Percentiles rank a stretch among this genome's conserved stretches.
These are phyloP conservation scores for Hirtodrosophila trivittata DNA, from an alignment of 2,888 invertebrate species.

Conservation along the genomic window DNA sequence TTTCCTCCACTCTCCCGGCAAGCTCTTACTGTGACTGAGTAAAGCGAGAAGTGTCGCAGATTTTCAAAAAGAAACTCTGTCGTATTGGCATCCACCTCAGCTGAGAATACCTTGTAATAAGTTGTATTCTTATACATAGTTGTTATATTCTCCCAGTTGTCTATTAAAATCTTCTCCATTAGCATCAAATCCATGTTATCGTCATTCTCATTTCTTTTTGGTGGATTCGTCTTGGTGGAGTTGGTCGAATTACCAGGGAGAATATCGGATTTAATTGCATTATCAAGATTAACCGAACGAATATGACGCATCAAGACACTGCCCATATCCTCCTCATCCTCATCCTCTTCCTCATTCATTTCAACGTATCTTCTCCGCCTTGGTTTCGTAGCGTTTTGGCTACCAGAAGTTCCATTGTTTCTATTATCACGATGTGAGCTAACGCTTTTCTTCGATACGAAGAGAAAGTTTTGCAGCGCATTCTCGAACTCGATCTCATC, in stretches of 20 bases:
- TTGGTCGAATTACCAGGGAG: neutral
- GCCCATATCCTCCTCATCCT: constrained; percentile 17
- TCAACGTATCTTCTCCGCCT: constrained; percentile 57
- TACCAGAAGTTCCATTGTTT: constrained; percentile 6
- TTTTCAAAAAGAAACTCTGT: constrained; percentile 86
- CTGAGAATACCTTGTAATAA: constrained; percentile 60
- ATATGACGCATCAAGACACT: constrained; percentile 76
- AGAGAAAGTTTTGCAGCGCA: constrained; percentile 90
- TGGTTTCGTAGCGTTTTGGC: constrained; percentile 20
- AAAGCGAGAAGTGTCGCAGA: constrained; percentile 91
- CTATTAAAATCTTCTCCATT: neutral
- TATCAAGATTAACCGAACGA: constrained; percentile 37
- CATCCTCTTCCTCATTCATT: constrained; percentile 12
- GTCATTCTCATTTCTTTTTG: neutral
- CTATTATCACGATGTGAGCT: constrained; percentile 14
- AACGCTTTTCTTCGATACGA: constrained; percentile 71
- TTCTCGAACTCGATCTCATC: constrained; percentile 90
- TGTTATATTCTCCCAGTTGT: constrained; percentile 75
- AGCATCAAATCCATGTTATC: neutral
- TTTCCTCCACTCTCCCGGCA: constrained; percentile 86
- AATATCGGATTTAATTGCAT: constrained; percentile 2
- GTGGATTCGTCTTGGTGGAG: neutral
- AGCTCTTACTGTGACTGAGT: constrained; percentile 90
- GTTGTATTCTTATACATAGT: constrained; percentile 45
- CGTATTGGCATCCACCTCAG: constrained; percentile 71